These are phyloP conservation scores for Rotaria magnacalcarata DNA, from an alignment of 2,888 invertebrate genomes.

Conservation along the genomic window DNA sequence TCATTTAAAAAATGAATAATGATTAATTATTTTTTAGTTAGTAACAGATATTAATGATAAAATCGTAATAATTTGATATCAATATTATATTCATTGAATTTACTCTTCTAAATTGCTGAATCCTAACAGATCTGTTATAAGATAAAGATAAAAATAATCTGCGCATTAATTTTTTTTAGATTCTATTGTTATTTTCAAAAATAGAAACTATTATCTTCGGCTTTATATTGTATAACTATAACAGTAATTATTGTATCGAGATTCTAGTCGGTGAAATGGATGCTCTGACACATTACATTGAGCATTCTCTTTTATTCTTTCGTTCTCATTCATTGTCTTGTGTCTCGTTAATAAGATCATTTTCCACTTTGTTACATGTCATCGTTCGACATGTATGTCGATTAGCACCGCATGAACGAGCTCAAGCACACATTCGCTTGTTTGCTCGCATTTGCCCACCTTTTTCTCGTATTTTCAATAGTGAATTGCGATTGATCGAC, in stretches of 20 bases:
- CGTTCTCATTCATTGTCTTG: neutral
- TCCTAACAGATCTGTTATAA: no score
- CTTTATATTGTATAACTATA: neutral
- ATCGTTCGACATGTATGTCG: neutral
- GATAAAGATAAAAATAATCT: no score
- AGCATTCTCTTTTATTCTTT: conserved; percentile 19
- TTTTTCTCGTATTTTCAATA: neutral
- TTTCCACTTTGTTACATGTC: conserved; percentile 28
- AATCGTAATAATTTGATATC: no score
- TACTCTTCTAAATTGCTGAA: no score
- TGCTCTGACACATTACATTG: neutral
- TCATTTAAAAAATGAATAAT: neutral
- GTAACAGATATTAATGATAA: neutral
- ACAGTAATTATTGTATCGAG: neutral
- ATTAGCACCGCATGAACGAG: conserved; percentile 4
- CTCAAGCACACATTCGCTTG: neutral
- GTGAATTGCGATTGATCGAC: no score
- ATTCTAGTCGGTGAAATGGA: neutral
- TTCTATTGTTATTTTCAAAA: neutral
- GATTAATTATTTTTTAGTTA: neutral
- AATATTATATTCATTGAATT: no score
- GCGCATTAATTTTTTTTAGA: neutral
- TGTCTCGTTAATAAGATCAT: conserved; percentile 31
- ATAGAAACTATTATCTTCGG: neutral
- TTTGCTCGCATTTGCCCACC: neutral